Base-by-base conservation (phyloP, 1,140 invertebrate species). In the Polypedilum vanderplanki region DNA sequence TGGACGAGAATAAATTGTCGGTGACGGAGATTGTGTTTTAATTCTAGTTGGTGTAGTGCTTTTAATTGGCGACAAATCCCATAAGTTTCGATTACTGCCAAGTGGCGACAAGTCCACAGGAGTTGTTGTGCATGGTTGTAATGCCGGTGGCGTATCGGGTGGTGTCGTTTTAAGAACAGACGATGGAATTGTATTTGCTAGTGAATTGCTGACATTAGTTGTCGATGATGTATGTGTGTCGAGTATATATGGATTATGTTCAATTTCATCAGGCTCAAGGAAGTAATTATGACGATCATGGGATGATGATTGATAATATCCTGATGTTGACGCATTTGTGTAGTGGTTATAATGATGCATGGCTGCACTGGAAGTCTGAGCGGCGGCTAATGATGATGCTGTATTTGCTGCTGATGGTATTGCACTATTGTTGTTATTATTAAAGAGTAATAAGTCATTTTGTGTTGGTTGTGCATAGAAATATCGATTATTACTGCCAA, bases 401-500 rank as follows among this genome's bases (percentile, higher is more conserved):
- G 17, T 70, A 70, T 70, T 70, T 70, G 65, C n/a, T 70, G 65
- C 65, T 20, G 65, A 18, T 57, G 46, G 12, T 17, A 70, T 70
- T 70, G 17, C 65, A 22, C 65, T 70, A 20, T 70, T 70, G 17
- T 70, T 70, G 65, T 70, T 70, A 70, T 70, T 70, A 70, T 57
- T 57, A 57, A 57, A 57, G 46, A 70, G 20, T 70, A 70, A 70
- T 70, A 18, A 70, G 18, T 70, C 65, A 22, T n/a, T 70, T 20
- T 70, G 46, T n/a, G 12, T 57, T 15, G 12, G 46, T 57, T 57
- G 46, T 57, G 46, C 20, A 70, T 70, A 70, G 65, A 70, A 70
- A 22, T 70, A 70, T 70, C 65, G 65, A 70, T 70, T 70, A 22
- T 70, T 70, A 70, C 65, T 70, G 65, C 65, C 65, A 70, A 70